Conservation (phyloP, 2,113 vertebrate species). For the Ceyx cyanopectus region DNA sequence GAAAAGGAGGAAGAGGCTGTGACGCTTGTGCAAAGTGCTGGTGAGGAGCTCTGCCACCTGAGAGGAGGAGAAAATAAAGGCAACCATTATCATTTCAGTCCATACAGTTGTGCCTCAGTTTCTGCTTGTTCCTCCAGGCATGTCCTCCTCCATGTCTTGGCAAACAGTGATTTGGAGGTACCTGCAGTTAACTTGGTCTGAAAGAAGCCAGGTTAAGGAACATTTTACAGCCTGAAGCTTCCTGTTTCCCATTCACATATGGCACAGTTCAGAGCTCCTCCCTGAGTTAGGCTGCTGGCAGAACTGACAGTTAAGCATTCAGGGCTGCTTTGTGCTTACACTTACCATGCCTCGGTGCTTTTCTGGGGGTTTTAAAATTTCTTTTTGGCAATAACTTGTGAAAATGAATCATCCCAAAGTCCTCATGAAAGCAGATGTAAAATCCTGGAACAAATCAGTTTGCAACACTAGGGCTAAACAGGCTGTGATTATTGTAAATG, state of each 20-base stretch:
- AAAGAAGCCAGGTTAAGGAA: background rate
- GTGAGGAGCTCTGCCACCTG: constrained; percentile 58
- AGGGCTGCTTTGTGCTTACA: background rate
- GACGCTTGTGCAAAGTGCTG: constrained; percentile 30
- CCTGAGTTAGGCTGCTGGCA: background rate
- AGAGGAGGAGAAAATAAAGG: constrained; percentile 50
- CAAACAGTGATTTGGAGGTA: constrained; percentile 4
- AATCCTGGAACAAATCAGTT: constrained; percentile 67
- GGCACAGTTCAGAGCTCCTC: rapidly evolving
- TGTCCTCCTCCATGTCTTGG: background rate
- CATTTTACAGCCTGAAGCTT: background rate
- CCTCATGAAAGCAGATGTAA: constrained; percentile 63
- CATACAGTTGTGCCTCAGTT: background rate
- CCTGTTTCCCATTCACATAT: background rate
- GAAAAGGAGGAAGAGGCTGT: constrained; percentile 30
- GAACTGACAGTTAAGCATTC: background rate
- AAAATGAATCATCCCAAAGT: constrained; percentile 52
- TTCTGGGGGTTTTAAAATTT: background rate
- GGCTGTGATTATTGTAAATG: constrained; percentile 45
- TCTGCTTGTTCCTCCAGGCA: background rate
- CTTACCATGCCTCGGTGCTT: background rate
- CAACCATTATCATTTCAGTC: constrained; percentile 12
- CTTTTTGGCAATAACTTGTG: constrained; percentile 13
- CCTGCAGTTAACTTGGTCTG: background rate
- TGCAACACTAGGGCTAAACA: constrained; percentile 54